phyloP scores from a whole-genome alignment of 2,888 invertebrate species.

The Agonopterix alstromeriana region DNA sequence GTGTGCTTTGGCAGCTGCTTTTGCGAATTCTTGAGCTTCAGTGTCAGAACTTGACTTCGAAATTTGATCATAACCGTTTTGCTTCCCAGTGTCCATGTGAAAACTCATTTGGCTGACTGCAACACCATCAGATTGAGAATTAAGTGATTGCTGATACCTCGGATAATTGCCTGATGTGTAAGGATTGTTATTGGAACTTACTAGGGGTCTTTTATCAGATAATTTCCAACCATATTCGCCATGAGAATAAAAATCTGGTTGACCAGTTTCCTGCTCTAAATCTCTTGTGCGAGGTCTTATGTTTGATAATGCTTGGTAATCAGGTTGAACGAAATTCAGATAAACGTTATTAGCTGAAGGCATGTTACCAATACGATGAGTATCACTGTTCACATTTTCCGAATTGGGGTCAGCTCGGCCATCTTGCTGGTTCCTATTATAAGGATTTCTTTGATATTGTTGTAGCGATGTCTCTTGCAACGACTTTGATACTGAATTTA shows the following conservation, averaged over 20 bases:
- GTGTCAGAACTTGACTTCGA: slow-evolving; percentile 49
- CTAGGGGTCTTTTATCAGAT: slow-evolving; percentile 47
- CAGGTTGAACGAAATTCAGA: slow-evolving; percentile 56
- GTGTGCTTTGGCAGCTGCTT: slow-evolving; percentile 62
- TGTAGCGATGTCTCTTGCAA: slow-evolving; percentile 42
- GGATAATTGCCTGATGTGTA: slow-evolving; percentile 37
- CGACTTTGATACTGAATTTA: slow-evolving; percentile 43
- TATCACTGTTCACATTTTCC: slow-evolving; percentile 45
- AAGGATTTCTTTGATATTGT: slow-evolving; percentile 45
- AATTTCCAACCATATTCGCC: slow-evolving; percentile 72
- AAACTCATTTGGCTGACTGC: slow-evolving; percentile 59
- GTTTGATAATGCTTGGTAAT: slow-evolving; percentile 41
- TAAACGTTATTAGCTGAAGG: slow-evolving; percentile 59
- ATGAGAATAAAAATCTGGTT: slow-evolving; percentile 51
- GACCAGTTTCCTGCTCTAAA: slow-evolving; percentile 44
- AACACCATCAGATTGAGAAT: slow-evolving; percentile 35
- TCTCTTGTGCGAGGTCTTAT: slow-evolving; percentile 42
- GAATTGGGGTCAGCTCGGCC: slow-evolving; percentile 26
- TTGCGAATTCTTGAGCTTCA: slow-evolving; percentile 60
- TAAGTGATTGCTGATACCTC: slow-evolving; percentile 36
- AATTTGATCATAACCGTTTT: slow-evolving; percentile 38
- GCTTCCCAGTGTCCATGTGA: slow-evolving; percentile 55
- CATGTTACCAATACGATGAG: slow-evolving; percentile 48
- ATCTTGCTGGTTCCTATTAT: slow-evolving; percentile 40
- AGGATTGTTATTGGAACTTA: slow-evolving; percentile 11